Evolutionary conservation across 1,140 invertebrate species (phyloP), one percentile per base, ranked within the genome.

Genomic region (Lineus longissimus): DNA sequence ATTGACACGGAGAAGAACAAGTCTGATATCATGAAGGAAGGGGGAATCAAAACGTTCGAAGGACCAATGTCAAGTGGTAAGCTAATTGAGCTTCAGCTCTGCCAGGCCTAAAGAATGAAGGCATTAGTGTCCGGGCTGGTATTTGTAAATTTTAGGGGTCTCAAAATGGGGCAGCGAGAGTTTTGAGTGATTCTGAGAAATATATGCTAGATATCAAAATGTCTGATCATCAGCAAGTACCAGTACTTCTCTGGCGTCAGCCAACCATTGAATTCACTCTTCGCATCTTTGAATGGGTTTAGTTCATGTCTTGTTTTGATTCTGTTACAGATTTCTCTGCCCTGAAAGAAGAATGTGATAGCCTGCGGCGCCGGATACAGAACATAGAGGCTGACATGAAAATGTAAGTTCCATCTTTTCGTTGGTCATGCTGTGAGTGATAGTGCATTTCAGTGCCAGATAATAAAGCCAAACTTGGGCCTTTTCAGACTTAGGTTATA

Each of bases 301-400:
- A 4, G 15, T 57, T 31, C 30, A 65, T 65, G 51, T 36, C n/a
- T 65, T 22, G 19, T 55, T 29, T 25, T 63, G 23, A 64, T 63
- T 70, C 25, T 56, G 71, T 51, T 51, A 61, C 70, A 62, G 75
- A 77, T 62, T 76, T 74, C 41, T 56, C 61, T 11, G 72, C 71
- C 7, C 56, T 81, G 19, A 76, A 80, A 61, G 76, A 81, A 64
- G 78, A 82, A 62, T 80, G 78, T 74, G 66, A 74, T 33, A 74
- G 73, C 45, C 70, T 79, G 19, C 69, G 75, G 55, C 76, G 76
- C 55, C 65, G 74, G 61, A 75, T 80, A 23, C 75, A 79, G 61
- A 72, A 73, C 13, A 74, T 81, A 25, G 80, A 82, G 68, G 74
- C 74, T 17, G 79, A 82, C 57, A 76, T 82, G 73, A 77, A 76